phyloP scores from a whole-genome alignment of 2,113 vertebrate genomes.

The Triplophysa rosa region DNA sequence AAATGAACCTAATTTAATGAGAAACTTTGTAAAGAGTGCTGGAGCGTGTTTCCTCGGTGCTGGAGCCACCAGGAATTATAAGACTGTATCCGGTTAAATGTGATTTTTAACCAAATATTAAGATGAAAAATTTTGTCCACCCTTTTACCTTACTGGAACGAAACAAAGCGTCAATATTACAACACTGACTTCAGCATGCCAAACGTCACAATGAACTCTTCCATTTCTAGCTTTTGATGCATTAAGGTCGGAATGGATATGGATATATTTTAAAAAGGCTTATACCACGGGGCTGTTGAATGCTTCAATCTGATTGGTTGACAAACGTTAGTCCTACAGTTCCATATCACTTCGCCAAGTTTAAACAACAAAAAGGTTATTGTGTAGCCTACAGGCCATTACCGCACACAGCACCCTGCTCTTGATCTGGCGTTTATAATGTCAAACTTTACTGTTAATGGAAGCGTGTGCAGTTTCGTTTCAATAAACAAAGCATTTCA shows the following conservation, averaged over 20 bases:
- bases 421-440: too few species aligned
- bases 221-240: slow-evolving; percentile 2
- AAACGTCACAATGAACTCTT: neutral
- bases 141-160: neutral
- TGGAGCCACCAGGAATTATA: slow-evolving; percentile 37
- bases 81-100: neutral
- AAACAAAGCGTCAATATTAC: neutral
- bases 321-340: too few species aligned
- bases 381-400: too few species aligned
- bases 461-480: too few species aligned
- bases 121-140: neutral
- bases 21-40: slow-evolving; percentile 21
- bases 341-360: too few species aligned
- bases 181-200: neutral
- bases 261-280: slow-evolving; percentile 1
- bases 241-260: neutral
- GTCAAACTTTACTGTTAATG: too few species aligned
- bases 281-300: too few species aligned
- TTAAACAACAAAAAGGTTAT: too few species aligned
- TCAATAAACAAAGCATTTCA: too few species aligned
- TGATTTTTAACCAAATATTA: too few species aligned
- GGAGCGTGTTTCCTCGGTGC: slow-evolving; percentile 41
- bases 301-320: too few species aligned
- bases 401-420: too few species aligned
- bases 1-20: slow-evolving; percentile 33